A percentile compares a stretch with the other conserved stretches of the same genome.
Evolutionary conservation across 35 echinoderm and acorn worm genomes (phyloP).

Genomic region (Stichopus chloronotus): DNA sequence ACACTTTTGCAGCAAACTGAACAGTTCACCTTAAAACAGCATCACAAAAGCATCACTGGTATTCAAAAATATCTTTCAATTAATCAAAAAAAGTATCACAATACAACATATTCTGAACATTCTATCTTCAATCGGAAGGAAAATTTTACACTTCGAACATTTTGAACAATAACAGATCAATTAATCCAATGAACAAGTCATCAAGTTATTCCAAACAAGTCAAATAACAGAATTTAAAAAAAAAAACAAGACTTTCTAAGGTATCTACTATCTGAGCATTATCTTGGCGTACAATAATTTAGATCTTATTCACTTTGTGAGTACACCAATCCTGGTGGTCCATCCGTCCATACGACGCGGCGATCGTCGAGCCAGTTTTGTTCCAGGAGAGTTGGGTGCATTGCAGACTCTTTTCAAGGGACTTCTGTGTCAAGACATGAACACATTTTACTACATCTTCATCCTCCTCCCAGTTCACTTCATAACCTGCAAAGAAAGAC

Average conservation of each 20-base stretch:
- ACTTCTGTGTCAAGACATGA: constrained; percentile 56
- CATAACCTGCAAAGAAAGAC: constrained; percentile 14
- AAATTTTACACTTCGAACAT: no score
- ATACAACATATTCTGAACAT: no score
- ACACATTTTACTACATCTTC: constrained; percentile 63
- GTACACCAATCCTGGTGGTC: constrained; percentile 98
- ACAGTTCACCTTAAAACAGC: no score
- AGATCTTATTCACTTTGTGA: constrained; percentile 69
- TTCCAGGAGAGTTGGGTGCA: constrained; percentile 90
- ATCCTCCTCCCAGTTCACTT: neutral
- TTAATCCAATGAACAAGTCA: no score
- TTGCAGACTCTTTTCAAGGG: constrained; percentile 74
- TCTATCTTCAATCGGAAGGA: no score
- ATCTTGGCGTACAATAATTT: neutral
- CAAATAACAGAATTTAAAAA: no score
- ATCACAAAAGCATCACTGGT: no score
- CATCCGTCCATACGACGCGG: constrained; percentile 73
- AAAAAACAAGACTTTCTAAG: no score
- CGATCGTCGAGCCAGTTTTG: constrained; percentile 77
- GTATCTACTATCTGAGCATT: neutral
- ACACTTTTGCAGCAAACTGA: neutral
- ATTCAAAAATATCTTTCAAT: no score
- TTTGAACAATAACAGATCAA: no score
- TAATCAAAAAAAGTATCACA: no score
- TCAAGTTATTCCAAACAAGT: no score